phyloP scores from a whole-genome alignment of 2,797 vertebrate genomes.

The Thalassophryne amazonica region DNA sequence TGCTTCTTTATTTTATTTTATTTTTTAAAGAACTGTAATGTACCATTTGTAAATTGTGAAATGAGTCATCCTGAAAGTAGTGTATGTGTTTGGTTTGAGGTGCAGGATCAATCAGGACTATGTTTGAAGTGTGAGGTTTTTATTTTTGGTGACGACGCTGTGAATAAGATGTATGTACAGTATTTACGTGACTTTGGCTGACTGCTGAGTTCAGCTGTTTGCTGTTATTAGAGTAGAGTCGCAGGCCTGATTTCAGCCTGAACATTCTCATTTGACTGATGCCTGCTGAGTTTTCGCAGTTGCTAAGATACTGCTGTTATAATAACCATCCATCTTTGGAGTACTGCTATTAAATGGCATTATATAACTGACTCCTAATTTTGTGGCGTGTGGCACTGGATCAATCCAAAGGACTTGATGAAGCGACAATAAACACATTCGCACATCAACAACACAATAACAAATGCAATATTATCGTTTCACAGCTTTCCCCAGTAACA shows the following conservation, averaged over 20 bases:
- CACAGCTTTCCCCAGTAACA: conserved; percentile 5
- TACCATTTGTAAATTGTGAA: conserved; percentile 73
- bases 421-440: not conserved
- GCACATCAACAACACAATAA: conserved; percentile 14
- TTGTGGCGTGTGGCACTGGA: conserved; percentile 39
- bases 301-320: conserved; percentile 69
- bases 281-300: conserved; percentile 69
- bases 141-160: conserved; percentile 56
- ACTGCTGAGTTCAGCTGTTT: conserved; percentile 57
- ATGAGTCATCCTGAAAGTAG: conserved; percentile 65
- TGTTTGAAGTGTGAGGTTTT: conserved; percentile 43
- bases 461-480: not conserved
- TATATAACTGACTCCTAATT: conserved; percentile 66
- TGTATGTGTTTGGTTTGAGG: conserved; percentile 41
- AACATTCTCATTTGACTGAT: conserved; percentile 69
- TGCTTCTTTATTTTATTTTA: conserved; percentile 9
- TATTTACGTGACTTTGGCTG: conserved; percentile 66
- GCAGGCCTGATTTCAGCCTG: conserved; percentile 59
- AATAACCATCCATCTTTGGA: conserved; percentile 70
- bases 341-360: conserved; percentile 79
- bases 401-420: conserved; percentile 32
- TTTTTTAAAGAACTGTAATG: conserved; percentile 57
- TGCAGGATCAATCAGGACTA: conserved; percentile 14
- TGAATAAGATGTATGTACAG: conserved; percentile 74
- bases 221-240: conserved; percentile 65